A percentile compares a stretch with the other conserved stretches of the same genome.
These are phyloP conservation scores for Morinoia aosen DNA, from an alignment of 2,888 invertebrate species.

Conservation along the genomic window DNA sequence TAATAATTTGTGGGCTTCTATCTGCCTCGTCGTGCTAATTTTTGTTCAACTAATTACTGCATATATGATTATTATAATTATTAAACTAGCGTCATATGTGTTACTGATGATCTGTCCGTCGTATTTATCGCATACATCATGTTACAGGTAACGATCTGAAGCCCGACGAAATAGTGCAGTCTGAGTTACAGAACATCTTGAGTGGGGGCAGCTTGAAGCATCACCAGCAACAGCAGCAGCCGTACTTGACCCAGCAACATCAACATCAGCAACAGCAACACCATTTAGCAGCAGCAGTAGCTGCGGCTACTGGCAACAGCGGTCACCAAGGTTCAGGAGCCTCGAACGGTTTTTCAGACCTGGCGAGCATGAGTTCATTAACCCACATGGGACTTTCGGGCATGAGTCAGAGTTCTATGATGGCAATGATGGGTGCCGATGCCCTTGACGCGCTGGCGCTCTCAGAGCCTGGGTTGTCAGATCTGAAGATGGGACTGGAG, in stretches of 20 bases:
- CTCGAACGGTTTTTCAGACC: conserved; percentile 26
- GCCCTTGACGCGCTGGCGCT: conserved; percentile 6
- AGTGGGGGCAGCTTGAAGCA: conserved; percentile 26
- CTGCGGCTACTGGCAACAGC: not conserved
- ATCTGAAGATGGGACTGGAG: conserved; percentile 42
- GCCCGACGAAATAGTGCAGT: conserved; percentile 33
- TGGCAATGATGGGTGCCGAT: conserved; percentile 49
- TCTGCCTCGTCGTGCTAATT: not conserved
- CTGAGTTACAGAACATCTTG: conserved; percentile 39
- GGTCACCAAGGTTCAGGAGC: conserved; percentile 34
- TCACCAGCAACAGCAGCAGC: conserved; percentile 32
- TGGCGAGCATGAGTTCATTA: conserved; percentile 35
- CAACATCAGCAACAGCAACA: conserved; percentile 54
- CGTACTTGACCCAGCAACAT: conserved; percentile 48
- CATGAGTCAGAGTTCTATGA: conserved; percentile 42
- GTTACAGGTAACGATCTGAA: conserved; percentile 32
- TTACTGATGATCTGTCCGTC: not conserved
- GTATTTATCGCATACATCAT: not conserved
- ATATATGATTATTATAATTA: not conserved
- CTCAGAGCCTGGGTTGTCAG: not conserved
- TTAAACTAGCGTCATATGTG: not conserved
- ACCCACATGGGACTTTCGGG: conserved; percentile 44
- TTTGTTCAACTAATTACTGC: too few species aligned
- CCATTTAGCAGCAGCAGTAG: conserved; percentile 13
- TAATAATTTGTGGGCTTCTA: not conserved